phyloP scores from a whole-genome alignment of 2,888 invertebrate genomes.

The Drosophila birchii region DNA sequence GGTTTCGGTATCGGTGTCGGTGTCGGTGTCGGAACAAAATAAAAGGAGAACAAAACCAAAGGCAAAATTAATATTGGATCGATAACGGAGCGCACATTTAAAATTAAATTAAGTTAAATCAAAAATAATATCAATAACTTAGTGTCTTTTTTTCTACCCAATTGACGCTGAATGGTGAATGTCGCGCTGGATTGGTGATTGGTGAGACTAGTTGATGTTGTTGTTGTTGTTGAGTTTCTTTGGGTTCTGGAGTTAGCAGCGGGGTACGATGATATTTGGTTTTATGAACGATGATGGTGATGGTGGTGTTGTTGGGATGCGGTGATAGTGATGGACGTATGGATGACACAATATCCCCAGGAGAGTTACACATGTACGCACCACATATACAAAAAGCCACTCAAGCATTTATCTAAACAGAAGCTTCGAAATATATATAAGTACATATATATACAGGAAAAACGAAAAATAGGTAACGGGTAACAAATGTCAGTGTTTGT shows the following conservation, averaged over 20 bases:
- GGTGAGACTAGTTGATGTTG: slow-evolving; percentile 9
- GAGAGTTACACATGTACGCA: slow-evolving; percentile 37
- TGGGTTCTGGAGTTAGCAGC: slow-evolving; percentile 23
- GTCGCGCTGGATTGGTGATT: slow-evolving; percentile 22
- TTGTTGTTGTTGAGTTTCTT: slow-evolving; percentile 19
- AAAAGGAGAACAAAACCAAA: slow-evolving; percentile 46
- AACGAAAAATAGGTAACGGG: slow-evolving; percentile 23
- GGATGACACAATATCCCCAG: slow-evolving; percentile 44
- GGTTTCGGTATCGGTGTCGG: slow-evolving; percentile 11
- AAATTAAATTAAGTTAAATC: slow-evolving; percentile 40
- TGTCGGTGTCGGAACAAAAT: slow-evolving; percentile 44
- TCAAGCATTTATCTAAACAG: slow-evolving; percentile 44
- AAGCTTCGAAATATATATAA: slow-evolving; percentile 32
- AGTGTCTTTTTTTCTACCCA: slow-evolving; percentile 41
- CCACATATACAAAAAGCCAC: slow-evolving; percentile 47
- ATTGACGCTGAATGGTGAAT: slow-evolving; percentile 30
- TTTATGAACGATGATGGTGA: slow-evolving; percentile 29
- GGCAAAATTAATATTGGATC: slow-evolving; percentile 42
- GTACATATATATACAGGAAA: slow-evolving; percentile 26
- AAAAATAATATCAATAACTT: slow-evolving; percentile 49
- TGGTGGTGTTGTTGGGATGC: slow-evolving; percentile 28
- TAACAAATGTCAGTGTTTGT: slow-evolving; percentile 41
- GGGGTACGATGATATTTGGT: slow-evolving; percentile 25
- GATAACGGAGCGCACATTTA: slow-evolving; percentile 26
- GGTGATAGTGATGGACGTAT: slow-evolving; percentile 21